Percentiles rank a stretch among this genome's conserved stretches.
Conservation (phyloP, 2,113 vertebrate genomes). For the Suncus etruscus region DNA sequence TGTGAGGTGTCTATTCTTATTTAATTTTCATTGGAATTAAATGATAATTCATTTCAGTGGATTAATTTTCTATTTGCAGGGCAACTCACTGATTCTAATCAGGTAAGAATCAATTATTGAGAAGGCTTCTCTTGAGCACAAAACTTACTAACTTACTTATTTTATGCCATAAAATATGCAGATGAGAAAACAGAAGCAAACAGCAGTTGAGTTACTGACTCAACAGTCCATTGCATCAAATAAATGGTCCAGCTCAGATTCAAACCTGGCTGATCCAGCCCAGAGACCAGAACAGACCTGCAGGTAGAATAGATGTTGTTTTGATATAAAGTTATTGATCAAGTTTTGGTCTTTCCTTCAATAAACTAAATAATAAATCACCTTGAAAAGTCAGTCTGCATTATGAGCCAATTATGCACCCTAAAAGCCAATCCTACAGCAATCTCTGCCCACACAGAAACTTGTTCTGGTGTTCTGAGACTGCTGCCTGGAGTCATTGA, state of each 20-base stretch:
- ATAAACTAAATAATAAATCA: neutral
- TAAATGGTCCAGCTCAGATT: neutral
- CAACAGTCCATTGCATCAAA: neutral
- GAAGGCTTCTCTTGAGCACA: neutral
- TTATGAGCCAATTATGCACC: neutral
- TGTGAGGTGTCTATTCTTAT: neutral
- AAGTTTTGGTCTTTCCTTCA: neutral
- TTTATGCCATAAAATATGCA: neutral
- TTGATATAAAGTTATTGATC: neutral
- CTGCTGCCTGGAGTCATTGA: neutral
- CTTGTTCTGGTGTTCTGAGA: neutral
- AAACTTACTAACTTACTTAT: neutral
- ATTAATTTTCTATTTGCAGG: slow-evolving; percentile 10
- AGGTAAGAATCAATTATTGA: neutral
- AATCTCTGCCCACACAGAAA: neutral
- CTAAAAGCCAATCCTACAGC: neutral
- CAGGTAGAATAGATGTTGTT: neutral
- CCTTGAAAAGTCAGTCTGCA: neutral
- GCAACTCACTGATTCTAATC: neutral
- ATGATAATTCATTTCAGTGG: neutral
- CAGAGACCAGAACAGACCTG: neutral
- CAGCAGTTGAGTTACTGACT: neutral
- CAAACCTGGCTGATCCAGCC: neutral
- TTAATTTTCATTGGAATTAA: neutral
- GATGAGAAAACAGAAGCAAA: neutral